Conservation (phyloP, 2,888 invertebrate species). For the Hypolimnas misippus region DNA sequence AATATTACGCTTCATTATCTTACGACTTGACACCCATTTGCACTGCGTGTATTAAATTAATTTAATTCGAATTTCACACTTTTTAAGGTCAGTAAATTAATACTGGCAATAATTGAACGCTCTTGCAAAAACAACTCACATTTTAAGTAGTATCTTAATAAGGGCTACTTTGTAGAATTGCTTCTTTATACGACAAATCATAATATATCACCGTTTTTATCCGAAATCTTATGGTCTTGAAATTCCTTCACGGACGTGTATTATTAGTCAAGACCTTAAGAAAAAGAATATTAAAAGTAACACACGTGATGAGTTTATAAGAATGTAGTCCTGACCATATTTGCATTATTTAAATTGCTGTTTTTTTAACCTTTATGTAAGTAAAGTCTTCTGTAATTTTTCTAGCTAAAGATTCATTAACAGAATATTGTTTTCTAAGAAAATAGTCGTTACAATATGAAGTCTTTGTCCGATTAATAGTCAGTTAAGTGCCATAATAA, state of each 20-base stretch:
- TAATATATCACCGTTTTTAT: constrained; percentile 20
- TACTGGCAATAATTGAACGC: constrained; percentile 23
- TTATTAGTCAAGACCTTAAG: constrained; percentile 13
- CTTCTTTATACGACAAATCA: constrained; percentile 15
- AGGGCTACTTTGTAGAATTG: constrained; percentile 13
- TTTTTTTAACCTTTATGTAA: background rate
- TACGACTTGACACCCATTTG: constrained; percentile 27
- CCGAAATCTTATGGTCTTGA: constrained; percentile 7
- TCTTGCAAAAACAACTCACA: constrained; percentile 14
- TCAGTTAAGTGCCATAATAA: background rate
- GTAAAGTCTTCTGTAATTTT: constrained; percentile 1
- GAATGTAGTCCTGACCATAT: constrained; percentile 13
- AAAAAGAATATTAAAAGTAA: constrained; percentile 13
- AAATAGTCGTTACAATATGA: background rate
- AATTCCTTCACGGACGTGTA: background rate
- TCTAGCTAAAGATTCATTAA: constrained; percentile 9
- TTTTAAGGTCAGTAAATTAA: constrained; percentile 36
- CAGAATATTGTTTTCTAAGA: constrained; percentile 1
- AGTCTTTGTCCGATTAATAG: background rate
- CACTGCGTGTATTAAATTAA: constrained; percentile 30
- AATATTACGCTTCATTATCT: constrained; percentile 29
- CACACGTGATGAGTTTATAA: background rate
- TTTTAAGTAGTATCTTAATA: constrained; percentile 9
- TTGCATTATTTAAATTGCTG: constrained; percentile 5
- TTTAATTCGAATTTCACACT: constrained; percentile 38